These are phyloP conservation scores for Phrynocephalus forsythii DNA, from an alignment of 2,797 vertebrate species.

Conservation along the genomic window DNA sequence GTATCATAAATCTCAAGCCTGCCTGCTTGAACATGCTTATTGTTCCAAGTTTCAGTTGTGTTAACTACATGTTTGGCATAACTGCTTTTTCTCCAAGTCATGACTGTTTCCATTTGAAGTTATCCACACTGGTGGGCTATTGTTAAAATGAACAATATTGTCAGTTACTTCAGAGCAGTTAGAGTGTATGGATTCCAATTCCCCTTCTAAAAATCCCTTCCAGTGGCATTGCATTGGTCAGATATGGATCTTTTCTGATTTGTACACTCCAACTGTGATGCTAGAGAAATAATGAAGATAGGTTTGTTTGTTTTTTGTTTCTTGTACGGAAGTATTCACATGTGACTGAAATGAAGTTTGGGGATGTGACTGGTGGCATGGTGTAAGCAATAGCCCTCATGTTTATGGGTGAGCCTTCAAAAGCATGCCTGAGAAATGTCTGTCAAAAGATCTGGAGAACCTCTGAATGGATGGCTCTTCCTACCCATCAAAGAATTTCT, in stretches of 20 bases:
- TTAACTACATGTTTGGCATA: not conserved
- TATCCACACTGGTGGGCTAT: not conserved
- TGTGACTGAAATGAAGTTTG: not conserved
- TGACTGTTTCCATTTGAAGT: not conserved
- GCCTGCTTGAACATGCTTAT: constrained; percentile 27
- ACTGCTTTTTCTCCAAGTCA: not conserved
- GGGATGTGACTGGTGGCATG: not conserved
- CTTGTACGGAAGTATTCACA: not conserved
- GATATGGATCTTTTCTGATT: not conserved
- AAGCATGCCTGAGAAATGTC: not conserved
- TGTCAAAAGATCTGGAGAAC: not conserved
- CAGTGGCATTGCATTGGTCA: not conserved
- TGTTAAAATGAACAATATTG: not conserved
- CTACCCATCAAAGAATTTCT: not conserved
- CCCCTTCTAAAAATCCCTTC: not conserved
- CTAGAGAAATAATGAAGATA: not conserved
- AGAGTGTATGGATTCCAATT: not conserved
- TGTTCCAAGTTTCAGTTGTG: constrained; percentile 8
- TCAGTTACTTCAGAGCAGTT: not conserved
- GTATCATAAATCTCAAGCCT: not conserved
- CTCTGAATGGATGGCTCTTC: not conserved
- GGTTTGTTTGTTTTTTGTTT: too few relatives aligned
- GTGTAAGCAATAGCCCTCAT: not conserved
- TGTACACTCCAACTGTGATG: not conserved
- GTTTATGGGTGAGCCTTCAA: not conserved